These are phyloP conservation scores for Schizopygopsis pylzovi DNA, from an alignment of 2,797 vertebrate genomes.

Conservation along the genomic window DNA sequence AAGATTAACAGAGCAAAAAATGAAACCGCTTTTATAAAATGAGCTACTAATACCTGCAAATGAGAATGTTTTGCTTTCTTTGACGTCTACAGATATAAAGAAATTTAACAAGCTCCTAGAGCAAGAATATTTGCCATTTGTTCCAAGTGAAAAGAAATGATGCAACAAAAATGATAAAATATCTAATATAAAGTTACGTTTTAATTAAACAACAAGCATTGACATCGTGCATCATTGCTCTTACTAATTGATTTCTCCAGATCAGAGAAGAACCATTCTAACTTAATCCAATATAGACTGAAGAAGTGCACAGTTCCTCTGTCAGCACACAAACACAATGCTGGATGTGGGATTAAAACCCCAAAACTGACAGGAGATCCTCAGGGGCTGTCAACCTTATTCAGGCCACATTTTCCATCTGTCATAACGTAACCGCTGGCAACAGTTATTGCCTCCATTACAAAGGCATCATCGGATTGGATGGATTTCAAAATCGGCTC, in stretches of 20 bases:
- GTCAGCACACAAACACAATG: background rate
- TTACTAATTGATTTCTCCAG: background rate
- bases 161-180: no score
- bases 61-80: background rate
- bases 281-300: slow-evolving; percentile 16
- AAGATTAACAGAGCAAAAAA: no score
- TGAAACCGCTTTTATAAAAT: background rate
- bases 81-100: background rate
- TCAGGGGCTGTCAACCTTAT: background rate
- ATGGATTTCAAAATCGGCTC: slow-evolving; percentile 1
- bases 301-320: background rate
- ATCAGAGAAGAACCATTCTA: background rate
- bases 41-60: background rate
- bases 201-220: background rate
- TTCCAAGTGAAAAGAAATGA: no score
- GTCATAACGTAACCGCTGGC: background rate
- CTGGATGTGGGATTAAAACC: background rate
- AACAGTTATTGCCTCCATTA: slow-evolving; percentile 18
- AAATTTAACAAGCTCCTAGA: background rate
- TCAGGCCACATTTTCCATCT: background rate
- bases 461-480: background rate
- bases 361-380: slow-evolving; percentile 4
- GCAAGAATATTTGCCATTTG: background rate
- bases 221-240: background rate
- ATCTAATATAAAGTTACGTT: background rate